Evolutionary conservation across 2,797 vertebrate species (phyloP), one percentile per base, ranked within the genome.

Genomic region (Periophthalmus magnuspinnatus): DNA sequence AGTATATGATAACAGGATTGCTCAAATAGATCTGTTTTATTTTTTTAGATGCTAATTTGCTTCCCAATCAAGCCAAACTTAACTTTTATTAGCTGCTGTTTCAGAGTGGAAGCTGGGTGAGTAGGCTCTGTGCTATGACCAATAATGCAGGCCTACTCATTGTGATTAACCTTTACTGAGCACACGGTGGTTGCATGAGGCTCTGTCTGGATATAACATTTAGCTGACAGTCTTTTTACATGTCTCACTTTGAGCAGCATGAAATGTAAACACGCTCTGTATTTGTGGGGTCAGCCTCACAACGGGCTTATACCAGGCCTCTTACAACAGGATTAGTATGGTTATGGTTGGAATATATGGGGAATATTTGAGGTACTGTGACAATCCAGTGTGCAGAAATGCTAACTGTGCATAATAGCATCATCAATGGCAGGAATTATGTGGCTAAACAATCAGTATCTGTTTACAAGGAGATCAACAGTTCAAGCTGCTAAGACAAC

Each of bases 81-180:
- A 50, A 50, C 17, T 19, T 17, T 50, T 16, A 91, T 93, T 83
- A 74, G 83, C 79, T 88, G 88, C 92, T 91, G 83, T 95, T 93
- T 94, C 92, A 95, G 93, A 91, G 94, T 91, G 88, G 82, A 80
- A 22, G 70, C 86, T 41, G 38, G 2, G 10, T 41, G 38, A 41
- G 38, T 13, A 41, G 38, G 93, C 91, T 94, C 93, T 93, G 94
- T 94, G 92, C 90, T 89, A 79, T 75, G 83, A 90, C 80, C 56
- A 14, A 57, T 45, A 45, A 45, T 5, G 13, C 13, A 10, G 38
- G 10, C 11, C 38, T 41, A 41, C 55, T 83, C 83, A 81, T 52
- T 89, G 82, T 92, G 11, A 41, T 10, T 38, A 13, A 9, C 36
- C 11, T 80, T 84, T 67, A 83, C 80, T 79, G 74, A 72, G 69